Conservation (phyloP, 1,140 invertebrate species). For the Cepaea nemoralis region DNA sequence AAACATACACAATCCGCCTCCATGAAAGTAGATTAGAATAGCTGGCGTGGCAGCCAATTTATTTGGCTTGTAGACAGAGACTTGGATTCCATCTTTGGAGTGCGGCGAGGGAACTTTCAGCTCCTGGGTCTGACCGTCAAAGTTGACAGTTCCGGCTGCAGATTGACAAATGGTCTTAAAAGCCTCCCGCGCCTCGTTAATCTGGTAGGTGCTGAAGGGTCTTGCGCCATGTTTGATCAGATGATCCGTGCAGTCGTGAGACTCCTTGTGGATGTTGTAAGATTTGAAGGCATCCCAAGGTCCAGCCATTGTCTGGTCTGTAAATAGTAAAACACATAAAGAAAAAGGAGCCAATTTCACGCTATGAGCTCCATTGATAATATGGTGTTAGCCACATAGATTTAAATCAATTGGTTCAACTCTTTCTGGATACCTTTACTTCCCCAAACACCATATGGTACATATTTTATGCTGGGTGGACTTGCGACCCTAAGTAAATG, state of each 20-base stretch:
- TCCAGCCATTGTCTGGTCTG: neutral
- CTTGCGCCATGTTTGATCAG: neutral
- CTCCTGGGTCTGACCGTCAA: neutral
- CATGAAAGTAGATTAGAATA: slow-evolving; percentile 17
- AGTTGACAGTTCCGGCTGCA: neutral
- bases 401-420: no score
- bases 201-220: neutral
- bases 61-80: slow-evolving; percentile 15
- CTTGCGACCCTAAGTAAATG: no score
- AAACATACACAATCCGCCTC: neutral
- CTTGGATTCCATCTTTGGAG: neutral
- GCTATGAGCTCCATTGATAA: no score
- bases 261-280: neutral
- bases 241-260: neutral
- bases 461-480: no score
- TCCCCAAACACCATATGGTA: no score
- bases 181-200: neutral
- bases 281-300: neutral
- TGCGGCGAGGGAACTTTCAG: neutral
- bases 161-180: neutral
- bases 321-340: no score
- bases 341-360: no score
- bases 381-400: no score
- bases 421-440: no score
- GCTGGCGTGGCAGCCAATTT: neutral